phyloP scores from a whole-genome alignment of 2,113 vertebrate species.

The Lophochroa leadbeateri region DNA sequence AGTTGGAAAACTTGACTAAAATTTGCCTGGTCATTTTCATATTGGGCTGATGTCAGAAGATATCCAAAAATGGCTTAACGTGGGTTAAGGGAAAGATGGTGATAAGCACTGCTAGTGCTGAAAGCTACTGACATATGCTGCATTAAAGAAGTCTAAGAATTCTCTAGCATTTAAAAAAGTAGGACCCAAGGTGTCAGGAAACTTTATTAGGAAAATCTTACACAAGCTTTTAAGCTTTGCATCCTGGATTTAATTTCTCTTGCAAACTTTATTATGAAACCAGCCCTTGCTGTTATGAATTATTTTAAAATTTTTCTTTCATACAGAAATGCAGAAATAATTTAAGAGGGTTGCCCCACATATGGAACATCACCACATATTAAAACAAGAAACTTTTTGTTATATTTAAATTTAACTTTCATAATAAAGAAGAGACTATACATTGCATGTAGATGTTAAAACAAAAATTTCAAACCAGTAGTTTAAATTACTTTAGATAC shows the following conservation, averaged over 20 bases:
- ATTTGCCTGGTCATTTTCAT: neutral
- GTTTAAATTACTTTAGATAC: neutral
- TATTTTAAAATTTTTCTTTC: neutral
- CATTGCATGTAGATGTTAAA: neutral
- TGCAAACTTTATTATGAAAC: neutral
- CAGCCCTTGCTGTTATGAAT: neutral
- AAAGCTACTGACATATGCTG: neutral
- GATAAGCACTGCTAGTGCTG: neutral
- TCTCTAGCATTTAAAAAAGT: neutral
- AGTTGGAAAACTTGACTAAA: neutral
- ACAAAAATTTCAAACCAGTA: neutral
- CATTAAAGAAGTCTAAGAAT: neutral
- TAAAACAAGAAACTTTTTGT: neutral
- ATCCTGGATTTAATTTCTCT: neutral
- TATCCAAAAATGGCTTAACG: neutral
- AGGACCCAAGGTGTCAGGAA: neutral
- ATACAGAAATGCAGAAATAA: neutral
- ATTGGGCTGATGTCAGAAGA: neutral
- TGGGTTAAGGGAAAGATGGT: neutral
- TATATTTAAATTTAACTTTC: neutral
- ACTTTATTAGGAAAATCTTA: neutral
- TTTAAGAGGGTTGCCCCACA: neutral
- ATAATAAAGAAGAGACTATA: neutral
- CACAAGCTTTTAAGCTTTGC: neutral
- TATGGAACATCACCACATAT: neutral